Evolutionary conservation across 1,140 invertebrate genomes (phyloP).

Genomic region (Popillia japonica): DNA sequence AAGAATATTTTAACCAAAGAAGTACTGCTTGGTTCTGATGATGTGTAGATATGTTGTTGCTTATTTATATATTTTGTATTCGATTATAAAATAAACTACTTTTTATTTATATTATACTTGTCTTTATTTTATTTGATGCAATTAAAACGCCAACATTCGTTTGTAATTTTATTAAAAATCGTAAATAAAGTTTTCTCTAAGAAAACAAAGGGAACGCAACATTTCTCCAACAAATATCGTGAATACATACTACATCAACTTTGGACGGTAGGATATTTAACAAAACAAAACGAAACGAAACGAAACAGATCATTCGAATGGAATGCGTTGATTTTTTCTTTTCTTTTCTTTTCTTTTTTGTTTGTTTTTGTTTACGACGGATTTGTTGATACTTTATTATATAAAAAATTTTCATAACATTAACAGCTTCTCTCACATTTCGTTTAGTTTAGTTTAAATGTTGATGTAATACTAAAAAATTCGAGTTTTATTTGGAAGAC

Average conservation of each 20-base stretch:
- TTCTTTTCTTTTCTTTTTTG: no score
- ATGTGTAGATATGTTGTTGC: background rate
- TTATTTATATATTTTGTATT: constrained; percentile 18
- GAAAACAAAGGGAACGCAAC: background rate
- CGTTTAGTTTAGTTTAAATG: background rate
- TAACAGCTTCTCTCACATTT: constrained; percentile 17
- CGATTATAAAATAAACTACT: background rate
- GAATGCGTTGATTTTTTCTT: no score
- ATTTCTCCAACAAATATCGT: background rate
- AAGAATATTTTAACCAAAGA: constrained; percentile 33
- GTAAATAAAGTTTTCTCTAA: background rate
- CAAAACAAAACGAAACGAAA: background rate
- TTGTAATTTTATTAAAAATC: constrained; percentile 11
- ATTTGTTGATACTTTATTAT: background rate
- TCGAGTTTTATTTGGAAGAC: constrained; percentile 32
- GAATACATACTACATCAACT: no score
- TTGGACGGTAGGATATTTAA: constrained; percentile 9
- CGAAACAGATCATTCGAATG: background rate
- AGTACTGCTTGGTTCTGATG: constrained; percentile 1
- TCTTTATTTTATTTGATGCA: no score
- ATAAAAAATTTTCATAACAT: constrained; percentile 17
- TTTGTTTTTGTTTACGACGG: constrained; percentile 10
- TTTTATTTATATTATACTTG: constrained; percentile 5
- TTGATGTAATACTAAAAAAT: constrained; percentile 17
- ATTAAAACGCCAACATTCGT: background rate